These are phyloP conservation scores for Leucoraja erinaceus DNA, from an alignment of 2,113 vertebrate species.

Conservation along the genomic window DNA sequence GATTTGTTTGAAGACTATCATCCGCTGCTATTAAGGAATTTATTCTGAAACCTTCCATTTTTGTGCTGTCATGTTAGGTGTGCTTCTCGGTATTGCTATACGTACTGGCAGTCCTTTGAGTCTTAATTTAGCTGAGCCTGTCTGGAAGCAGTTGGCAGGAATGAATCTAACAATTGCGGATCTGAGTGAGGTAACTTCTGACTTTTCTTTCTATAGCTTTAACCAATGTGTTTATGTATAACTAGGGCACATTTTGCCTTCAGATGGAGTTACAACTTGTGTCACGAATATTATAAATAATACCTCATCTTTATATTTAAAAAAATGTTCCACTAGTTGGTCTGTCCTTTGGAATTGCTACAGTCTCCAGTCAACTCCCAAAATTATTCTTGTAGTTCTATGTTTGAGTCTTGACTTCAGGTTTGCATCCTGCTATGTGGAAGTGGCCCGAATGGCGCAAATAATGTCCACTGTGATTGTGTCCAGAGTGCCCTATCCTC, in stretches of 20 bases:
- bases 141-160: conserved; percentile 97
- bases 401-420: background rate
- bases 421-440: background rate
- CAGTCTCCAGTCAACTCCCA: background rate
- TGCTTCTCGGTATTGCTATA: conserved; percentile 90
- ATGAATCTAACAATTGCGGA: conserved; percentile 98
- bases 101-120: conserved; percentile 94
- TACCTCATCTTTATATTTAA: background rate
- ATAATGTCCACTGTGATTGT: background rate
- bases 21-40: background rate
- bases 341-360: background rate
- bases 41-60: conserved; percentile 9
- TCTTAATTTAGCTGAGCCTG: conserved; percentile 90
- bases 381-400: background rate
- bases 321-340: background rate
- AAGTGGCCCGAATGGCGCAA: no score
- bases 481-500: background rate
- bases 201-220: conserved; percentile 12
- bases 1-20: background rate
- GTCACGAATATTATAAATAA: background rate
- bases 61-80: conserved; percentile 62
- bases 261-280: background rate
- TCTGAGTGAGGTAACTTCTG: conserved; percentile 81
- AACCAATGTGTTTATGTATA: background rate
- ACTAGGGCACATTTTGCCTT: background rate